Evolutionary conservation across 2,113 vertebrate species (phyloP).

Genomic region (Platichthys flesus): DNA sequence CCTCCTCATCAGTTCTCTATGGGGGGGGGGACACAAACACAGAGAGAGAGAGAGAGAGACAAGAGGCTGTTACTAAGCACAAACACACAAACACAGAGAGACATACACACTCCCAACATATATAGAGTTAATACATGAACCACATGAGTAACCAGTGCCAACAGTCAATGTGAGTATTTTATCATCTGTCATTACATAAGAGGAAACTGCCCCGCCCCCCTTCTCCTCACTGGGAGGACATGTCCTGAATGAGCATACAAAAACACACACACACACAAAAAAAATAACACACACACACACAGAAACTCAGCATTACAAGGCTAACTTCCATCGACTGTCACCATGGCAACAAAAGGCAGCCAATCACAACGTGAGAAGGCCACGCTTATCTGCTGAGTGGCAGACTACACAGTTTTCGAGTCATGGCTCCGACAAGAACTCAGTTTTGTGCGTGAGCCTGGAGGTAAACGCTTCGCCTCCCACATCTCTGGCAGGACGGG

Average conservation of each 20-base stretch:
- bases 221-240: conserved; percentile 1
- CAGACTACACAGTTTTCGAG: conserved; percentile 56
- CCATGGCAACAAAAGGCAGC: conserved; percentile 68
- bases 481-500: background rate
- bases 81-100: too few relatives aligned
- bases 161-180: too few relatives aligned
- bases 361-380: conserved; percentile 32
- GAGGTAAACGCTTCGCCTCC: conserved; percentile 1
- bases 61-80: background rate
- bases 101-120: background rate
- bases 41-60: background rate
- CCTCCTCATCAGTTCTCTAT: conserved; percentile 97
- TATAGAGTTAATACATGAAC: background rate
- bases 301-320: conserved; percentile 38
- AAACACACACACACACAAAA: background rate
- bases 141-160: background rate
- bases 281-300: background rate
- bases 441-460: conserved; percentile 1
- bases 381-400: conserved; percentile 42
- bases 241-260: conserved; percentile 31
- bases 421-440: conserved; percentile 31
- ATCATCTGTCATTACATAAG: conserved; percentile 31
- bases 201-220: background rate
- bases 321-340: conserved; percentile 60
- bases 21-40: conserved; percentile 24